phyloP scores from a whole-genome alignment of 2,113 vertebrate genomes.

The Myanophis thanlyinensis region DNA sequence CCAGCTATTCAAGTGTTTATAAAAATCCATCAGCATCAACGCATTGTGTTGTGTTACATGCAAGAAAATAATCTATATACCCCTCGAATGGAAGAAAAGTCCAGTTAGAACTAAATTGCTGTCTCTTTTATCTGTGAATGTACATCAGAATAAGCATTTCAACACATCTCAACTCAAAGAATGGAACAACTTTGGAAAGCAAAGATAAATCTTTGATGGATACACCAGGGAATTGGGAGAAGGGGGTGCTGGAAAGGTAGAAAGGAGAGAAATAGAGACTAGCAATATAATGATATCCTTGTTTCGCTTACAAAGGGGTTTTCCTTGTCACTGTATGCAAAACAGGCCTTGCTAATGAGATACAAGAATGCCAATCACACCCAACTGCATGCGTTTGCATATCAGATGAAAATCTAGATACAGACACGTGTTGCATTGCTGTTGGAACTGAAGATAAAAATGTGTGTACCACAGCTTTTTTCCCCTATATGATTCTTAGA shows the following conservation, averaged over 20 bases:
- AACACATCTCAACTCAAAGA: slow-evolving; percentile 9
- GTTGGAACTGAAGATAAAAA: slow-evolving; percentile 45
- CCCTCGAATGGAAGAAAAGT: slow-evolving; percentile 2
- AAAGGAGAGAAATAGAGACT: slow-evolving; percentile 21
- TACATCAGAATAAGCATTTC: neutral
- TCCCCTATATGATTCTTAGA: neutral
- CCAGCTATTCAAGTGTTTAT: slow-evolving; percentile 6
- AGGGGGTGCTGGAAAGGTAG: neutral
- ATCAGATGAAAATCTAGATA: neutral
- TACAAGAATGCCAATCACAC: neutral
- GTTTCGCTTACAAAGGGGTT: slow-evolving; percentile 45
- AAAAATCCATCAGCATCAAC: neutral
- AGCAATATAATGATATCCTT: slow-evolving; percentile 33
- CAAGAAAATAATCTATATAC: slow-evolving; percentile 3
- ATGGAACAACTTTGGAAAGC: slow-evolving; percentile 21
- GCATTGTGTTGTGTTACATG: neutral
- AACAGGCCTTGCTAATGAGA: slow-evolving; percentile 24
- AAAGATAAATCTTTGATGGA: slow-evolving; percentile 39
- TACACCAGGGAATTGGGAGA: neutral
- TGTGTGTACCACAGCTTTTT: slow-evolving; percentile 11
- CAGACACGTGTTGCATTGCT: neutral
- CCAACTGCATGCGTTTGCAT: neutral
- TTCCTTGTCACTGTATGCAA: slow-evolving; percentile 30
- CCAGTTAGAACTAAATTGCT: neutral
- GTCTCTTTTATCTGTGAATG: neutral